phyloP scores from a whole-genome alignment of 2,888 invertebrate genomes.

The Melanophora roralis region DNA sequence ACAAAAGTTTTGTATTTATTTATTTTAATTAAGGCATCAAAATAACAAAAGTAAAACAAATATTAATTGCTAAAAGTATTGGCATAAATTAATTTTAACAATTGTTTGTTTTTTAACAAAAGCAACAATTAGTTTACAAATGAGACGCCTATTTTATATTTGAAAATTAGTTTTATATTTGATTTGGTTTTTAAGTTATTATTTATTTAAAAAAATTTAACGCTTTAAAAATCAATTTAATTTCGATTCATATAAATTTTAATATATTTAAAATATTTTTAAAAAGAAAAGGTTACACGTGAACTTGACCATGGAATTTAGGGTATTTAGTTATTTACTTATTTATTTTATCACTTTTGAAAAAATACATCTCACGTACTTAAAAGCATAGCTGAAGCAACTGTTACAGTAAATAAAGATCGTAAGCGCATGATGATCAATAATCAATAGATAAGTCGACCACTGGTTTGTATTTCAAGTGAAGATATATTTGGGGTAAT shows the following conservation, averaged over 20 bases:
- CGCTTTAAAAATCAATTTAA: background rate
- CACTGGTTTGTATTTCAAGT: too few relatives aligned
- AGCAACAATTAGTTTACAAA: background rate
- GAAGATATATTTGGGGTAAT: too few relatives aligned
- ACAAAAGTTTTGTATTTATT: conserved; percentile 3
- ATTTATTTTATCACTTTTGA: background rate
- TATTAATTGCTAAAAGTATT: conserved; percentile 1
- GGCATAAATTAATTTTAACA: conserved; percentile 7
- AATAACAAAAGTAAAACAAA: background rate
- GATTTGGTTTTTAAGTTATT: too few relatives aligned
- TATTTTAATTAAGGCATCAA: too few relatives aligned
- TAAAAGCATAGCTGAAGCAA: too few relatives aligned
- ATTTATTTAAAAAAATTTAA: too few relatives aligned
- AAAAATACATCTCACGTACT: too few relatives aligned
- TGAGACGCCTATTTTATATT: background rate
- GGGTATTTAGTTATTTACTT: too few relatives aligned
- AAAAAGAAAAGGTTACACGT: background rate
- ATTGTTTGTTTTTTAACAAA: background rate
- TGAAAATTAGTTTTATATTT: background rate
- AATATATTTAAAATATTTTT: background rate
- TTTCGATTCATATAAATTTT: too few relatives aligned
- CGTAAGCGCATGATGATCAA: too few relatives aligned
- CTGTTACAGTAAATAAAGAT: too few relatives aligned
- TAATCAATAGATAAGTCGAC: too few relatives aligned
- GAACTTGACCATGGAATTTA: background rate